Percentiles rank a stretch among this genome's conserved stretches.
phyloP scores from a whole-genome alignment of 2,888 invertebrate species.

The Rambutsinella grinnellia region DNA sequence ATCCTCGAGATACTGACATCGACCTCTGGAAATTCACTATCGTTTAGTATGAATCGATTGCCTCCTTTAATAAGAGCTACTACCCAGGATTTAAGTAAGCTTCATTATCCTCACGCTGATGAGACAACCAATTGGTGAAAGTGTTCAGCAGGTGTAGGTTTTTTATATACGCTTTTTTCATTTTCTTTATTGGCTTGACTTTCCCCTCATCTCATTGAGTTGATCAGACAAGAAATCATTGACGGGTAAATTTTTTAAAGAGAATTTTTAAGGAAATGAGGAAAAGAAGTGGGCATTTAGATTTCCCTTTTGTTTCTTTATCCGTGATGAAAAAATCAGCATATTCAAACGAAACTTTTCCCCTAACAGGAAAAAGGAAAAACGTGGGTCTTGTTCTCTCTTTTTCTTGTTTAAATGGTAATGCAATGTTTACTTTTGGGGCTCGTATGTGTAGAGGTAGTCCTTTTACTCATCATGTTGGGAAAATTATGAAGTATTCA shows the following conservation, averaged over 20 bases:
- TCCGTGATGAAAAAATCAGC: conserved; percentile 14
- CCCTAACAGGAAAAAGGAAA: not conserved
- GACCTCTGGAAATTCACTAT: not conserved
- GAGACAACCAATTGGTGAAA: not conserved
- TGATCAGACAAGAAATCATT: not conserved
- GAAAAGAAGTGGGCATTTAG: not conserved
- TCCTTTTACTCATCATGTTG: not conserved
- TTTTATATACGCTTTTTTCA: too few species aligned
- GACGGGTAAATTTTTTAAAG: not conserved
- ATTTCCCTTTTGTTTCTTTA: conserved; percentile 5
- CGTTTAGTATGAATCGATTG: conserved; percentile 15
- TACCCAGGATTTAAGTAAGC: too few species aligned
- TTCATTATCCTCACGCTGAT: too few species aligned
- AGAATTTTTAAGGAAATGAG: not conserved
- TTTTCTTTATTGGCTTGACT: conserved; percentile 18
- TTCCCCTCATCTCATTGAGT: not conserved
- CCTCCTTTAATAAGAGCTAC: too few species aligned
- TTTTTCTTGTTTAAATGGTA: conserved; percentile 47
- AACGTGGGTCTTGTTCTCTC: not conserved
- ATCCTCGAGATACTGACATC: not conserved
- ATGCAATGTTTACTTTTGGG: conserved; percentile 40
- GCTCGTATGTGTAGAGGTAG: not conserved
- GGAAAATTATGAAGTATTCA: conserved; percentile 19
- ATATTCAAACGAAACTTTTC: conserved; percentile 21
- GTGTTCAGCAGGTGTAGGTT: conserved; percentile 4